phyloP scores from a whole-genome alignment of 2,888 invertebrate genomes.

The Mayetiola destructor region DNA sequence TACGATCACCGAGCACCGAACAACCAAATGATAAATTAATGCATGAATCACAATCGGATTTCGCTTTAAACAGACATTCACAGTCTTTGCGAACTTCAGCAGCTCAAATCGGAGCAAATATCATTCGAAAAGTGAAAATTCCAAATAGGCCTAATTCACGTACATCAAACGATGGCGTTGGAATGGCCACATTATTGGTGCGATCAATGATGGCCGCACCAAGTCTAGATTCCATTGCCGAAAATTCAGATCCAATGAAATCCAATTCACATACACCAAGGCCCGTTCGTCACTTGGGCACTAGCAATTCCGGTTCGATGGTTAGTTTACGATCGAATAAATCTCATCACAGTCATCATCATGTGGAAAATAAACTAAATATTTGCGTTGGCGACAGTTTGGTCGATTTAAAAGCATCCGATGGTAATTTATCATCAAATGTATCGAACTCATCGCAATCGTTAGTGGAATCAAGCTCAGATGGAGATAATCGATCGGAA shows the following conservation, averaged over 20 bases:
- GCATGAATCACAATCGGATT: conserved; percentile 34
- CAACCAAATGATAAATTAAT: conserved; percentile 36
- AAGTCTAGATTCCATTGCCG: conserved; percentile 13
- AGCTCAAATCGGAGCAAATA: conserved; percentile 32
- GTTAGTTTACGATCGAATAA: neutral
- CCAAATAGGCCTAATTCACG: conserved; percentile 19
- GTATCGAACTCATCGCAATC: conserved; percentile 8
- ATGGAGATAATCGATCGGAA: conserved; percentile 22
- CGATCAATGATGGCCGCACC: conserved; percentile 40
- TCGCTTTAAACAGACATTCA: conserved; percentile 14
- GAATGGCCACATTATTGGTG: conserved; percentile 52
- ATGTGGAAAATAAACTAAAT: conserved; percentile 3
- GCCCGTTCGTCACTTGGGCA: neutral
- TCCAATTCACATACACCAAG: neutral
- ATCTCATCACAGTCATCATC: neutral
- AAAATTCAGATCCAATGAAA: conserved; percentile 2
- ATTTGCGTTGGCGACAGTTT: neutral
- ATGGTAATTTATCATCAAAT: conserved; percentile 14
- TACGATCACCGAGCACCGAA: conserved; percentile 19
- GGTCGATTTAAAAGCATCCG: neutral
- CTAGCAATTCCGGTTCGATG: neutral
- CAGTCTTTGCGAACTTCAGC: conserved; percentile 31
- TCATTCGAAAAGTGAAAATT: conserved; percentile 30
- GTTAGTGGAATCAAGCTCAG: conserved; percentile 23
- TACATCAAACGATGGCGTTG: conserved; percentile 38